A percentile compares a stretch with the other conserved stretches of the same genome.
Evolutionary conservation across 2,113 vertebrate species (phyloP).

Genomic region (Phrynosoma blainvillii): DNA sequence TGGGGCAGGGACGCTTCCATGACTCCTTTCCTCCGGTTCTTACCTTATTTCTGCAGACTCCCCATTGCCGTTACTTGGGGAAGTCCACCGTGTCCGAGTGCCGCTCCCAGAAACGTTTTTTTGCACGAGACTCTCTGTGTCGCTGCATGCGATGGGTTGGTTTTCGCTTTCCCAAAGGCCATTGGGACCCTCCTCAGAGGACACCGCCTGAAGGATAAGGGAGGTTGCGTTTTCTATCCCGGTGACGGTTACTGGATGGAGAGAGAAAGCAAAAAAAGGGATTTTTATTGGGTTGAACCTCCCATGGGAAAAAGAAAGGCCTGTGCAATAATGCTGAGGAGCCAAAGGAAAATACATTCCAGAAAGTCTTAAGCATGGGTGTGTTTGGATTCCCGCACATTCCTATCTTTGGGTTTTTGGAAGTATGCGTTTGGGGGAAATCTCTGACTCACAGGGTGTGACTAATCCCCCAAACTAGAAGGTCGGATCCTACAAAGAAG

Average conservation of each 20-base stretch:
- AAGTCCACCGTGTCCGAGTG: fast-evolving
- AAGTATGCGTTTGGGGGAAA: neutral
- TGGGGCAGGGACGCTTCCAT: neutral
- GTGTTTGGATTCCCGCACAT: fast-evolving
- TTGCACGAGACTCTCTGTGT: fast-evolving
- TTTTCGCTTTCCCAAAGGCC: neutral
- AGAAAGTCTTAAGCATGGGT: neutral
- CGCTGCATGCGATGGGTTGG: fast-evolving
- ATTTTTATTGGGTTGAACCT: neutral
- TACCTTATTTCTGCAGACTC: constrained; percentile 50
- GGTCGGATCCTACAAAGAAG: neutral
- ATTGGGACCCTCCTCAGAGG: fast-evolving
- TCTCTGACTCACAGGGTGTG: neutral
- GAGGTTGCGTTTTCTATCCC: fast-evolving
- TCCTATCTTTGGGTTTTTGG: fast-evolving
- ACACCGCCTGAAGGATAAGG: constrained; percentile 43
- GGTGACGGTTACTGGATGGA: constrained; percentile 47
- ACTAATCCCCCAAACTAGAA: neutral
- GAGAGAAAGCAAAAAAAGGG: neutral
- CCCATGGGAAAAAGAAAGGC: too few species aligned
- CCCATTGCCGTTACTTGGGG: fast-evolving
- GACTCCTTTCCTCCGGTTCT: neutral
- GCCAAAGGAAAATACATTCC: neutral
- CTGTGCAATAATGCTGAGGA: neutral
- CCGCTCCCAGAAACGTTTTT: neutral